Percentiles rank a stretch among this genome's conserved stretches.
Conservation (phyloP, 37 sponge, comb jelly and placozoan genomes). For the Haliclona indistincta region DNA sequence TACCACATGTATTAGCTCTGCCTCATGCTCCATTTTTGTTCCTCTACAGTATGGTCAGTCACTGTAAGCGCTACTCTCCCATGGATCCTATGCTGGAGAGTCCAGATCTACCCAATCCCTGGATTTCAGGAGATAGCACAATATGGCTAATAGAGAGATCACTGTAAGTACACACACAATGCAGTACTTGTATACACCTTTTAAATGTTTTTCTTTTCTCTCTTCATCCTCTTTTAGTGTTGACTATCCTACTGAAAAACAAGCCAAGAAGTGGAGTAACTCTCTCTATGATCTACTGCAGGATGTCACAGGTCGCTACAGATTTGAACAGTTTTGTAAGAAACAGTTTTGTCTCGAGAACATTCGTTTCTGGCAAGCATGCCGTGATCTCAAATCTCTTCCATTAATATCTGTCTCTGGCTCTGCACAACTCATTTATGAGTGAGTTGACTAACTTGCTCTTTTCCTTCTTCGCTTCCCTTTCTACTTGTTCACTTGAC, state of each 20-base stretch:
- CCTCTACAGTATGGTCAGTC: conserved; percentile 27
- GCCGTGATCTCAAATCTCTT: conserved; percentile 61
- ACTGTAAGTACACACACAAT: conserved; percentile 41
- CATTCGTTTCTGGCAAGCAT: conserved; percentile 76
- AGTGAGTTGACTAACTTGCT: conserved; percentile 34
- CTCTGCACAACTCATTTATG: conserved; percentile 62
- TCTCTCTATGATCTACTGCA: conserved; percentile 60
- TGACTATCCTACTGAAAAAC: conserved; percentile 33
- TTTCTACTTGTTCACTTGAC: neutral
- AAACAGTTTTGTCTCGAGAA: conserved; percentile 66
- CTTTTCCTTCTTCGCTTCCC: neutral
- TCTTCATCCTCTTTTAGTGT: conserved; percentile 16
- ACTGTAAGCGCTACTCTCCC: conserved; percentile 35
- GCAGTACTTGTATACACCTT: neutral
- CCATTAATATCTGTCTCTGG: conserved; percentile 41
- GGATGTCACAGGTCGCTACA: conserved; percentile 65
- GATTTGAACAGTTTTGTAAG: conserved; percentile 71
- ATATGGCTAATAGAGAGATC: conserved; percentile 55
- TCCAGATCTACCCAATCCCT: conserved; percentile 58
- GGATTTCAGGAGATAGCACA: conserved; percentile 50
- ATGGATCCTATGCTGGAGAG: conserved; percentile 65
- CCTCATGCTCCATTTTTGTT: neutral
- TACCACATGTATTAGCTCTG: neutral
- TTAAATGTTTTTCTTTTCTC: neutral
- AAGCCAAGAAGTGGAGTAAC: conserved; percentile 64